Evolutionary conservation across 1,140 invertebrate genomes (phyloP).

Genomic region (Kradibia gibbosae): DNA sequence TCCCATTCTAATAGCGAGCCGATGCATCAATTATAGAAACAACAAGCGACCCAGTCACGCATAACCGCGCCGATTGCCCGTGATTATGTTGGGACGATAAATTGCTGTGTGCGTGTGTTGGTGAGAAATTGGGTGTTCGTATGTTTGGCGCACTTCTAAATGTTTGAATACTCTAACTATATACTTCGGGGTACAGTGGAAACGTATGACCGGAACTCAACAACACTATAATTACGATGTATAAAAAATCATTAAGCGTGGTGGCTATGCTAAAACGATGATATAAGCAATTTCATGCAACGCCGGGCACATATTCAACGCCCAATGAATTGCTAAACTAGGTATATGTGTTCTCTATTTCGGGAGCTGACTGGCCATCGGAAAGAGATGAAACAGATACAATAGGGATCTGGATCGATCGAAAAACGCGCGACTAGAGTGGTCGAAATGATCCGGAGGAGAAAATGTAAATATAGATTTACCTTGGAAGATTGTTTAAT

Average conservation of each 20-base stretch:
- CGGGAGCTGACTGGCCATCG: too few relatives aligned
- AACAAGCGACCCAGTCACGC: constrained; percentile 51
- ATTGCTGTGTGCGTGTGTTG: constrained; percentile 56
- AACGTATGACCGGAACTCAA: not conserved
- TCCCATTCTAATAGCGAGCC: constrained; percentile 65
- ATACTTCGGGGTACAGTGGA: not conserved
- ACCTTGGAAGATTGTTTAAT: not conserved
- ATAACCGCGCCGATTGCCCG: constrained; percentile 56
- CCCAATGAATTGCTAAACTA: constrained; percentile 6
- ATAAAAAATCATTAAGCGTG: constrained; percentile 13
- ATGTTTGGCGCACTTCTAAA: not conserved
- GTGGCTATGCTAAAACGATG: not conserved
- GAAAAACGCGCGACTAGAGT: not conserved
- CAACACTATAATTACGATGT: constrained; percentile 16
- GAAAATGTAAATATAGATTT: not conserved
- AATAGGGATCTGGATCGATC: not conserved
- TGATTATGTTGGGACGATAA: constrained; percentile 66
- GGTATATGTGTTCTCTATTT: not conserved
- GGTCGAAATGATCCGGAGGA: not conserved
- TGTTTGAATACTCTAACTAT: too few relatives aligned
- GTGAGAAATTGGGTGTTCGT: not conserved
- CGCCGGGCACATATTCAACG: not conserved
- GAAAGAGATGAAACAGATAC: too few relatives aligned
- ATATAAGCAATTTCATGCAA: constrained; percentile 28
- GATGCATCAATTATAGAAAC: constrained; percentile 70